Percentiles rank a stretch among this genome's conserved stretches.
These are phyloP conservation scores for Hyperoplus lanceolatus DNA, from an alignment of 2,797 vertebrate genomes.

Conservation along the genomic window DNA sequence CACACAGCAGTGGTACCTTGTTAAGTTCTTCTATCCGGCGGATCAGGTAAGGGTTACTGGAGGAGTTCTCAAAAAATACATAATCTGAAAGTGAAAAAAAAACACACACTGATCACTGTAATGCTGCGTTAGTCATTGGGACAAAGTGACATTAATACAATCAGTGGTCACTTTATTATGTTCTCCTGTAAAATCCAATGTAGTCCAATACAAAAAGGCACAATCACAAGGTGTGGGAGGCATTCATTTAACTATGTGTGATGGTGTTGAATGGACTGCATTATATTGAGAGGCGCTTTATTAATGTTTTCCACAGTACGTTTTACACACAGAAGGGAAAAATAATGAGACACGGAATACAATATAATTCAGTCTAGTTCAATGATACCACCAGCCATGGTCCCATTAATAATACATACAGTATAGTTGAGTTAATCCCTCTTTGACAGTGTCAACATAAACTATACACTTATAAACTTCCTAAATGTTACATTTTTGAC, in stretches of 20 bases:
- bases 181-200: not conserved
- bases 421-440: not conserved
- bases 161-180: not conserved
- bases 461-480: not conserved
- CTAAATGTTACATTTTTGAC: not conserved
- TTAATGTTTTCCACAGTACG: not conserved
- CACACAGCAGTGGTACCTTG: slow-evolving; percentile 87
- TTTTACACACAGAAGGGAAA: not conserved
- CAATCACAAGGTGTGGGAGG: not conserved
- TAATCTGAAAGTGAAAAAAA: slow-evolving; percentile 89
- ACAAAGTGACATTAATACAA: not conserved
- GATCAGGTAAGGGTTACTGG: slow-evolving; percentile 98
- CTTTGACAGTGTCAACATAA: not conserved
- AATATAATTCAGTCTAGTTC: not conserved
- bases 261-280: not conserved
- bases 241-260: not conserved
- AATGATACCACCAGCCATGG: not conserved
- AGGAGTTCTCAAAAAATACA: slow-evolving; percentile 98
- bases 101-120: slow-evolving; percentile 33
- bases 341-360: too few species aligned
- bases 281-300: not conserved
- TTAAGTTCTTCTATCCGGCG: slow-evolving; percentile 98
- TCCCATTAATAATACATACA: not conserved
- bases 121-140: too few species aligned
- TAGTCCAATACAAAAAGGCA: not conserved